phyloP scores from a whole-genome alignment of 2,797 vertebrate species.

The Tapirus indicus region DNA sequence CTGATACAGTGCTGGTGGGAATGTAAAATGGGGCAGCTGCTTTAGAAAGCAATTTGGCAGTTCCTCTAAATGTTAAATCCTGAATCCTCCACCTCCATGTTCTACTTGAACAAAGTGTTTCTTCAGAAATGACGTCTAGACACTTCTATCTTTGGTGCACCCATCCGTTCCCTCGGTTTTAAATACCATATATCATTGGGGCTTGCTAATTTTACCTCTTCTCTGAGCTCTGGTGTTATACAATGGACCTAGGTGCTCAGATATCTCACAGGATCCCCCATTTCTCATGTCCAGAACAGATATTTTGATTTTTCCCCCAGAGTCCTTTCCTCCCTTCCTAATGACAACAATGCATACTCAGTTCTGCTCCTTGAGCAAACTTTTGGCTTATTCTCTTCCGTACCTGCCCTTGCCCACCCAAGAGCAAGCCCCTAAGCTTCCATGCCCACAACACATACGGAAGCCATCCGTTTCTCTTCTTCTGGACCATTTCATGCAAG shows the following conservation, averaged over 20 bases:
- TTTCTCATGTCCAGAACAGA: not conserved
- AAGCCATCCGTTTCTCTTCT: rapidly evolving
- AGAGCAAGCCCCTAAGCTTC: not conserved
- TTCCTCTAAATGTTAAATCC: not conserved
- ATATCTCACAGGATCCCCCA: too few relatives aligned
- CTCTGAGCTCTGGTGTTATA: too few relatives aligned
- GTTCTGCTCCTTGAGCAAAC: too few relatives aligned
- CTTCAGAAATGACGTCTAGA: not conserved
- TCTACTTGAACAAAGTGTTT: rapidly evolving
- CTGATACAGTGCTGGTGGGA: too few relatives aligned
- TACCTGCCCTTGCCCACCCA: rapidly evolving
- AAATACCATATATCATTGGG: too few relatives aligned
- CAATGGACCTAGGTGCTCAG: too few relatives aligned
- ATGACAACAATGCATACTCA: not conserved
- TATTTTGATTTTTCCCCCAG: not conserved
- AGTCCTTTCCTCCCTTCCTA: too few relatives aligned
- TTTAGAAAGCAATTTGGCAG: not conserved
- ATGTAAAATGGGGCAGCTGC: not conserved
- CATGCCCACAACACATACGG: not conserved
- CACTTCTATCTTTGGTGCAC: too few relatives aligned
- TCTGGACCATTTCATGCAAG: not conserved
- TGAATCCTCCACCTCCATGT: rapidly evolving
- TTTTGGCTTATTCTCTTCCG: too few relatives aligned
- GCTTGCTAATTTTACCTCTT: too few relatives aligned
- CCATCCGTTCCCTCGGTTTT: too few relatives aligned